Evolutionary conservation across 2,888 invertebrate species (phyloP).

Genomic region (Brachyptera risi): DNA sequence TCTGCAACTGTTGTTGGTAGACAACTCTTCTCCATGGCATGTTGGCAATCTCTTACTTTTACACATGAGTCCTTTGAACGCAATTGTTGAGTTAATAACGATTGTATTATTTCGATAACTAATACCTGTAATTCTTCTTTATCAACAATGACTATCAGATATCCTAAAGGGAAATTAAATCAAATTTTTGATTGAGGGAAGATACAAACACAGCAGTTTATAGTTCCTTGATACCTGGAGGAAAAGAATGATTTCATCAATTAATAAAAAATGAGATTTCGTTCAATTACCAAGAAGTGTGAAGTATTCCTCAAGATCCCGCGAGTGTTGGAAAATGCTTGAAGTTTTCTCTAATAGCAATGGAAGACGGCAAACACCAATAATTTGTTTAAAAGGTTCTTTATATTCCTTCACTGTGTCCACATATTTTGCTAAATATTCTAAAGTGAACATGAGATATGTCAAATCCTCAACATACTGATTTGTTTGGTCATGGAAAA

Average conservation of each 20-base stretch:
- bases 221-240: too few relatives aligned
- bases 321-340: neutral
- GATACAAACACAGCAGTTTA: too few relatives aligned
- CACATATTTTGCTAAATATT: neutral
- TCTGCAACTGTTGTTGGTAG: neutral
- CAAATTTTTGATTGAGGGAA: too few relatives aligned
- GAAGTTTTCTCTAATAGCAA: conserved; percentile 3
- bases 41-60: neutral
- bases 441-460: neutral
- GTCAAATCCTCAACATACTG: neutral
- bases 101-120: neutral
- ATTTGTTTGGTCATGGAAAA: too few relatives aligned
- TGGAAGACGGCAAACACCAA: neutral
- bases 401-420: neutral
- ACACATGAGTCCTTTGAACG: neutral
- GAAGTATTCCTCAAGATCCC: neutral
- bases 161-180: neutral
- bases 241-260: too few relatives aligned
- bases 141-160: neutral
- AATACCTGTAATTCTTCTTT: neutral
- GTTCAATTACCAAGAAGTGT: conserved; percentile 1
- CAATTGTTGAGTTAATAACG: neutral
- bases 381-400: neutral
- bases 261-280: too few relatives aligned
- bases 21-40: conserved; percentile 3